These are phyloP conservation scores for Orycteropus afer DNA, from an alignment of 2,113 vertebrate species.

Conservation along the genomic window DNA sequence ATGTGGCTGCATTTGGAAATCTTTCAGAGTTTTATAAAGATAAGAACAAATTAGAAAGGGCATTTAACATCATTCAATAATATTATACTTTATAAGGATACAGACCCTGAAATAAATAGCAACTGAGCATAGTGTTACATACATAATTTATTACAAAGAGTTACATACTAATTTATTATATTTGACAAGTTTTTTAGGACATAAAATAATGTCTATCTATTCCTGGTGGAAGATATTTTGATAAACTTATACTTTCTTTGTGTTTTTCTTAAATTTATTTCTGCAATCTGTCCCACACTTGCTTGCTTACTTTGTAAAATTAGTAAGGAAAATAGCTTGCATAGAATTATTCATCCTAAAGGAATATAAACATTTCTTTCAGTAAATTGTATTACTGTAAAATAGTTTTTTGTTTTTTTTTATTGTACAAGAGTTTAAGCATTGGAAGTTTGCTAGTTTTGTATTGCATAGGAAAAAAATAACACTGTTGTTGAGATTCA, in stretches of 20 bases:
- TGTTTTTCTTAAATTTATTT: not conserved
- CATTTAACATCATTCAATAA: not conserved
- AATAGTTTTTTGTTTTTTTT: slow-evolving; percentile 61
- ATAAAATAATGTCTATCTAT: not conserved
- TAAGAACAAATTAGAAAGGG: slow-evolving; percentile 24
- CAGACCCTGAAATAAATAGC: slow-evolving; percentile 6
- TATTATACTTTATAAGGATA: slow-evolving; percentile 23
- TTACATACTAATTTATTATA: not conserved
- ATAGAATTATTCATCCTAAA: slow-evolving; percentile 55
- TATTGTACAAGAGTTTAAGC: not conserved
- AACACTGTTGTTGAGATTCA: slow-evolving; percentile 30
- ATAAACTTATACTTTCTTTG: not conserved
- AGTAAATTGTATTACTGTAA: slow-evolving; percentile 59
- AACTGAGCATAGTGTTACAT: not conserved
- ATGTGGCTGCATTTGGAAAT: slow-evolving; percentile 13
- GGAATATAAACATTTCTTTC: slow-evolving; percentile 48
- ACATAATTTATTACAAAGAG: not conserved
- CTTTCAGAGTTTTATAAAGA: slow-evolving; percentile 20
- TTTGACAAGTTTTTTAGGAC: not conserved
- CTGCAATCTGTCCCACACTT: not conserved
- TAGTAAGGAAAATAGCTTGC: slow-evolving; percentile 33
- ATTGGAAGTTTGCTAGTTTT: not conserved
- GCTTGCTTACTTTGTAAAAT: slow-evolving; percentile 18
- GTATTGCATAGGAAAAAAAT: not conserved
- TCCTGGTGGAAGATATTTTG: not conserved